Percentiles rank a stretch among this genome's conserved stretches.
Conservation (phyloP, 2,888 invertebrate species). For the Mythimna loreyi region DNA sequence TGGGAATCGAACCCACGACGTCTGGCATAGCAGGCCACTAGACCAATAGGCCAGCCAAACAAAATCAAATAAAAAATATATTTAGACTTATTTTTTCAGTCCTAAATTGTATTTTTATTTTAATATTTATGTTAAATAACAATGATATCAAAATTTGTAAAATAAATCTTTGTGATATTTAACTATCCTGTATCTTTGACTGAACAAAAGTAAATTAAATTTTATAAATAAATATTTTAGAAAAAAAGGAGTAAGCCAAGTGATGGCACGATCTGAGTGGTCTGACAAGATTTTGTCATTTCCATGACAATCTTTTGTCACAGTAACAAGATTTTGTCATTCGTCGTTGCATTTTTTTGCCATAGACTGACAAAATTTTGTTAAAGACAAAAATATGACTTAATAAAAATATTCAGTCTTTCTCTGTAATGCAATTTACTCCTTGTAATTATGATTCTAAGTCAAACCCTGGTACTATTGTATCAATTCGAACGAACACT, state of each 20-base stretch:
- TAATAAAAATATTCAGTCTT: conserved; percentile 25
- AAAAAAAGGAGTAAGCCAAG: conserved; percentile 36
- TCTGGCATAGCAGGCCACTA: too few species aligned
- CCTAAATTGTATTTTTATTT: conserved; percentile 26
- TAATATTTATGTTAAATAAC: conserved; percentile 31
- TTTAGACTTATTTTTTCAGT: conserved; percentile 42
- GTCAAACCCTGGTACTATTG: conserved; percentile 65
- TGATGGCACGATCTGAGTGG: conserved; percentile 16
- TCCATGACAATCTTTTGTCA: conserved; percentile 51
- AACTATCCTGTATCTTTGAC: conserved; percentile 66
- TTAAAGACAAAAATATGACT: conserved; percentile 35
- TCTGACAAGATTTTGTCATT: conserved; percentile 36
- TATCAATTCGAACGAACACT: conserved; percentile 72
- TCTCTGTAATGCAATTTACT: conserved; percentile 37
- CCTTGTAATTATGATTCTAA: conserved; percentile 64
- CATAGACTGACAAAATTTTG: conserved; percentile 29
- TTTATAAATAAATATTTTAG: conserved; percentile 56
- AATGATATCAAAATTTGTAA: conserved; percentile 43
- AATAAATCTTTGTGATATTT: conserved; percentile 59
- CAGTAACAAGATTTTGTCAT: conserved; percentile 36
- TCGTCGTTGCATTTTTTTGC: conserved; percentile 46
- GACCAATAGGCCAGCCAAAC: too few species aligned
- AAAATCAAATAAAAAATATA: too few species aligned
- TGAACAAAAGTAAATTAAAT: conserved; percentile 70
- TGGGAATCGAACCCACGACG: too few species aligned